Evolutionary conservation across 2,888 invertebrate species (phyloP), one percentile per base, ranked within the genome.

Genomic region (Campoplex nolae): DNA sequence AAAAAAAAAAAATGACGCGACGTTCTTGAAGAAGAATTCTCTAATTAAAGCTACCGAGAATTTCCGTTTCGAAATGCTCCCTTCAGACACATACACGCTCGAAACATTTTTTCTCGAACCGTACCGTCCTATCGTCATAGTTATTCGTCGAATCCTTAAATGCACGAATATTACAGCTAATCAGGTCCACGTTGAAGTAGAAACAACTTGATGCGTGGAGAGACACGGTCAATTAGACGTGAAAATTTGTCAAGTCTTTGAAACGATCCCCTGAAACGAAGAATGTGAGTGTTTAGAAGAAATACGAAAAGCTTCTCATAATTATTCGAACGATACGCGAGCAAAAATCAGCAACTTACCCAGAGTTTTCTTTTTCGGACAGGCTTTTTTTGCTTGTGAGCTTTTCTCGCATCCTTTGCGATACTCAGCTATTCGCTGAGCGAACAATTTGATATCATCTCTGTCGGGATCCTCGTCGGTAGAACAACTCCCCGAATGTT

Each of bases 201-300:
- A 84, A 62, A 67, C 65, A 76, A 81, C 81, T 84, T 62, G 62
- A 67, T 70, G 38, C 51, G 71, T 71, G 79, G 54, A 67, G 62
- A 32, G 32, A 62, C 23, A 23, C 62, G 28, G 32, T 58, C 58
- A 58, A 58, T 88, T 75, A 88, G 84, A 84, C 88, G 62, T 90
- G 89, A 82, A 91, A 91, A 76, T 91, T 90, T 42, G 92, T 89
- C 89, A 92, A 92, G 85, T 94, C 93, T 91, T 93, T 93, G 79
- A 93, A 89, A 71, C 92, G 92, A 88, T 93, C 93, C 88, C 94
- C 93, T 93, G 89, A n/a, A 89, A 88, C 3, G 32, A 16, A 11
- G 13, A 9, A 18, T 42, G 13, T 23, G 2, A 23, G 51, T 18
- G 16, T 51, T 28, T 2, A 58, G 13, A 2, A 28, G 58, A 28